These are phyloP conservation scores for Drosophila prolongata DNA, from an alignment of 2,888 invertebrate genomes.

Conservation along the genomic window DNA sequence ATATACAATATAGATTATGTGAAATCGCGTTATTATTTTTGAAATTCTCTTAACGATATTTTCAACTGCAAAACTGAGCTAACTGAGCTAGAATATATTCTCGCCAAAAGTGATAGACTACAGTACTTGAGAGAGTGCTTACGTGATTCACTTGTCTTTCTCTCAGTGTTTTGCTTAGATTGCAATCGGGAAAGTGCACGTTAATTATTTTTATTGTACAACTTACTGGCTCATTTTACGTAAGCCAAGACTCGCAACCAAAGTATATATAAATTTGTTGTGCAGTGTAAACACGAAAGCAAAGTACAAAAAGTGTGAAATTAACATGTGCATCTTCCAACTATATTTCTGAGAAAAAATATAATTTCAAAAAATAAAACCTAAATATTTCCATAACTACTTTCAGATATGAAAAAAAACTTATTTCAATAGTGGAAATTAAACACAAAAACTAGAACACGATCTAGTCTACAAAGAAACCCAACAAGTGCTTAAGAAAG, in stretches of 20 bases:
- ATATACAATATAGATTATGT: not conserved
- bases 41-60: not conserved
- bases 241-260: slow-evolving; percentile 44
- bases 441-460: not conserved
- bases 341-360: too few relatives aligned
- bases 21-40: not conserved
- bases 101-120: slow-evolving; percentile 7
- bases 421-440: not conserved
- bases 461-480: slow-evolving; percentile 7
- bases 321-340: not conserved
- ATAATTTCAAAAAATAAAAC: too few relatives aligned
- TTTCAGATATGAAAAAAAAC: slow-evolving; percentile 14
- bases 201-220: slow-evolving; percentile 28
- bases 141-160: slow-evolving; percentile 30
- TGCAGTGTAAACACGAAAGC: not conserved
- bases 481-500: slow-evolving; percentile 26
- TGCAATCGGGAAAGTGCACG: slow-evolving; percentile 56
- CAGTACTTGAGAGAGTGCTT: slow-evolving; percentile 9
- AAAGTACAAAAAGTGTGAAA: not conserved
- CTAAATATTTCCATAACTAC: not conserved
- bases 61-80: not conserved
- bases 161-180: slow-evolving; percentile 7
- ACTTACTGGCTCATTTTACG: slow-evolving; percentile 53
- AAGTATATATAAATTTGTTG: not conserved
- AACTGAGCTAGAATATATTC: too few relatives aligned